Evolutionary conservation across 2,113 vertebrate genomes (phyloP), one percentile per base, ranked within the genome.

Genomic region (Colinus virginianus): DNA sequence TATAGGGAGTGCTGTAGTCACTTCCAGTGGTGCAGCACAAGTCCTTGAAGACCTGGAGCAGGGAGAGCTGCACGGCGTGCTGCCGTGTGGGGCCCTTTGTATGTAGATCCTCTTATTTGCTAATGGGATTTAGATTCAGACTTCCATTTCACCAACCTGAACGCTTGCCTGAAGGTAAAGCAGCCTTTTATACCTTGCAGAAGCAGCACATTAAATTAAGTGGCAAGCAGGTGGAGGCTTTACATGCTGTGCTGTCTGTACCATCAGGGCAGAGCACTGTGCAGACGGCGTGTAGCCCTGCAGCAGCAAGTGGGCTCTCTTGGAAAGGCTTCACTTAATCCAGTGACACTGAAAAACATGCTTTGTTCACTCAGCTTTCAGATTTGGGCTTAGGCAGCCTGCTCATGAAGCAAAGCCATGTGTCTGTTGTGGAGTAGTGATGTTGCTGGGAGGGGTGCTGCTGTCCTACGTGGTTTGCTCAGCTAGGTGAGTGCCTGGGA

Each of bases 41-140:
- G 45, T 51, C 48, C 70, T 42, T 11, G 48, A 77, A 72, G 76
- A 72, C 2, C 6, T 14, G 4, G 87, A 56, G 63, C 45, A 38
- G 58, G 63, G 58, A 43, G 45, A 59, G 40, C 84, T 69, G 22
- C 43, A 16, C 13, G 13, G 2, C 0, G 0, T 9, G 36, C 26
- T 46, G 61, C 83, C 12, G 1, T 42, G 3, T 7, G 75, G 56
- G 69, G 51, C 34, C 69, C 36, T 77, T 68, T 74, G 28, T 77
- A 11, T 63, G 80, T n/a, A 58, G 66, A 84, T 58, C 64, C 70
- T 71, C n/a, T 81, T 78, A 13, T 63, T 84, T 91, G 66, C 66
- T 68, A 51, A 64, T 53, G 81, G 77, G 71, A 69, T 89, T 94
- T 88, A 56, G 79, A n/a, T 62, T 68, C 43, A 38, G 59, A 19